Base-by-base conservation (phyloP, 1,140 invertebrate genomes). In the Meloidogyne hapla region DNA sequence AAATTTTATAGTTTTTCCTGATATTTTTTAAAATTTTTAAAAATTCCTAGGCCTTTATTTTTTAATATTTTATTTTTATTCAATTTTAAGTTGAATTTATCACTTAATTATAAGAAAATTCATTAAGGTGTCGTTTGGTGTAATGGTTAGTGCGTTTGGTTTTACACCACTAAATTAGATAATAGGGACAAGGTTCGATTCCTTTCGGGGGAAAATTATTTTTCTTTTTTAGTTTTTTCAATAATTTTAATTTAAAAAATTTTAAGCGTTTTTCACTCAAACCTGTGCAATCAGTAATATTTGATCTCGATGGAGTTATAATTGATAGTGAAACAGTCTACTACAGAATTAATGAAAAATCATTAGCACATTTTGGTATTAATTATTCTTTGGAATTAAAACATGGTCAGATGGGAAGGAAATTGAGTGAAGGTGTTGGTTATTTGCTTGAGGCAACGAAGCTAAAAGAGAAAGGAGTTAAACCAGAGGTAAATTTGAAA, bases 381-480 rank as follows among this genome's bases (percentile, higher is more conserved):
- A n/a, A 56, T n/a, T 56, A 56, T 56, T 56, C 48, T n/a, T n/a
- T n/a, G 18, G 48, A 56, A 56, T 56, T 56, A n/a, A 56, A 56
- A 56, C 48, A 18, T 56, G 48, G 48, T 6, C 48, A 56, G n/a
- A 56, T 56, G 48, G 48, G 48, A 6, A 56, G 48, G n/a, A 56
- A 21, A n/a, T 56, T 56, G n/a, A 56, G 8, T n/a, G 48, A 56
- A 56, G 48, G 48, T 6, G 18, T 56, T n/a, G 48, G n/a, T 6
- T 56, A 56, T 21, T 56, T 56, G n/a, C 18, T 56, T 8, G 48
- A 56, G 18, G 18, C 18, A 6, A 56, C 48, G n/a, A 56, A 6
- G n/a, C n/a, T 56, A 5, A n/a, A 1, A 3, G 48, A 56, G 1
- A 56, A 18, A n/a, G 48, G 48, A 56, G n/a, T 56, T 8, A 56